Evolutionary conservation across 2,113 vertebrate genomes (phyloP), one percentile per base, ranked within the genome.

Genomic region (Pteropus alecto): DNA sequence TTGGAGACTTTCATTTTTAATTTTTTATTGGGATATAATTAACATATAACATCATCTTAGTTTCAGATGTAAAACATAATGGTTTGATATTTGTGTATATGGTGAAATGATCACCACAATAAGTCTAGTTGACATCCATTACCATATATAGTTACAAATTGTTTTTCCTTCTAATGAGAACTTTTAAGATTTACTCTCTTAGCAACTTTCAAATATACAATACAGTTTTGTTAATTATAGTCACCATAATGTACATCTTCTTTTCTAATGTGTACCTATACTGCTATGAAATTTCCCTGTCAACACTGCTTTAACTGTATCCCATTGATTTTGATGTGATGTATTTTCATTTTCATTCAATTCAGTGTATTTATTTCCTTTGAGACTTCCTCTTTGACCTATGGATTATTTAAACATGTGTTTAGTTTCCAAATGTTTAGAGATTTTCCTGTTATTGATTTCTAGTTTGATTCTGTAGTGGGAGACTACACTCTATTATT

Each of bases 401-500:
- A 77, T 76, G n/a, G 67, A 33, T 96, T 89, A 88, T 84, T 92
- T 77, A 87, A 54, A 60, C 43, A 13, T 91, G 46, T 65, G 41
- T 58, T 87, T 91, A 78, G 21, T 91, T 77, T 94, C 60, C n/a
- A 82, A 68, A 87, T 51, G 58, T 94, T 87, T 60, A 41, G 63
- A 74, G 14, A 70, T 77, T 76, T 51, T 78, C 90, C 38, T 73
- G 35, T 58, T 87, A 73, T 33, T 73, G 12, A 43, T 60, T 73
- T 87, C 60, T 96, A 70, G 46, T 86, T 90, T 79, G n/a, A 85
- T 46, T 79, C 18, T 91, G 26, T 43, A 74, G 9, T 81, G 67
- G 38, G 48, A 96, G 48, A 94, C 48, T 11, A 51, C 7, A 86
- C 43, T 54, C 43, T 61, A 38, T 85, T 16, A 35, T 85, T 48